phyloP scores from a whole-genome alignment of 2,888 invertebrate species.

The Lycaena phlaeas region DNA sequence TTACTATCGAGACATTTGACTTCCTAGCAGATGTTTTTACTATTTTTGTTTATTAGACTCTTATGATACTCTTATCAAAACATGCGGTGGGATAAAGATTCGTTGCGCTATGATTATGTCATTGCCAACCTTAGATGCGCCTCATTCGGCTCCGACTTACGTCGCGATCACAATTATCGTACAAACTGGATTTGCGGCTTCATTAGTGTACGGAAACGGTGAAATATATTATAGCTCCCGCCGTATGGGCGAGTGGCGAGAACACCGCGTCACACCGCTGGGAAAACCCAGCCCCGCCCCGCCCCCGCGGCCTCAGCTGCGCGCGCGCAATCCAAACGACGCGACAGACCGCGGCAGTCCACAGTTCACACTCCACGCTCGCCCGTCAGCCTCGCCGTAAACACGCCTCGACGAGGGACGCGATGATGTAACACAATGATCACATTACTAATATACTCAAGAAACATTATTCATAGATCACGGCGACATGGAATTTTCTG shows the following conservation, averaged over 20 bases:
- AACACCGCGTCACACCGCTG: conserved; percentile 49
- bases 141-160: not conserved
- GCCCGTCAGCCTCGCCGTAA: too few species aligned
- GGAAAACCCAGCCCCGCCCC: conserved; percentile 58
- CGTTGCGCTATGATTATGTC: too few species aligned
- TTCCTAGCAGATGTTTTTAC: too few species aligned
- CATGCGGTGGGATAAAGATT: too few species aligned
- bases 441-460: not conserved
- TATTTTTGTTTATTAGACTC: too few species aligned
- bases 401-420: too few species aligned
- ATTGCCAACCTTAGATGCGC: conserved; percentile 1
- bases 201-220: conserved; percentile 36
- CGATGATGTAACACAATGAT: conserved; percentile 8
- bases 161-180: not conserved
- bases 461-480: conserved; percentile 2
- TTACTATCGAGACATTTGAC: too few species aligned
- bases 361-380: too few species aligned
- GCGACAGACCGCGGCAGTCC: too few species aligned
- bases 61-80: too few species aligned
- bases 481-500: not conserved
- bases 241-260: conserved; percentile 58
- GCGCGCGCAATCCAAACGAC: conserved; percentile 15
- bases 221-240: conserved; percentile 33
- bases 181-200: conserved; percentile 6
- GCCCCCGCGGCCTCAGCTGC: conserved; percentile 20